Evolutionary conservation across 35 echinoderm and acorn worm species (phyloP).

Genomic region (Ophiothrix spiculata): DNA sequence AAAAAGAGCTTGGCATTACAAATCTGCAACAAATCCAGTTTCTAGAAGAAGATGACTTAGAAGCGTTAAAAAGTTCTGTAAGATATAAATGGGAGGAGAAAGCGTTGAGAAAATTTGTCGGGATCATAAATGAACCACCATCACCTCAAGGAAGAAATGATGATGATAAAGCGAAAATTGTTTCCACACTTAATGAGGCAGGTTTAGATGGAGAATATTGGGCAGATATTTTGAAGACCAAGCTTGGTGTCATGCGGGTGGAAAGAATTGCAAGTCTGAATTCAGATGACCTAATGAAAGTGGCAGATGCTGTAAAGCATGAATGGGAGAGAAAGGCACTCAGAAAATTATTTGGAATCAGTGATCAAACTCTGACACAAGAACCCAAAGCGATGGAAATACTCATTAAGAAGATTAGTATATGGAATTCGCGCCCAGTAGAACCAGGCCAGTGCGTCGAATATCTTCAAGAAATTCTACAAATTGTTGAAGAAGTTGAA

Average conservation of each 20-base stretch:
- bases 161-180: too few species aligned
- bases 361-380: background rate
- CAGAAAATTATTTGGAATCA: background rate
- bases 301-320: background rate
- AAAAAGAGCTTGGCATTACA: too few species aligned
- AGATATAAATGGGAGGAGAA: too few species aligned
- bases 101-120: too few species aligned
- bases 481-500: background rate
- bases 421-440: constrained; percentile 28
- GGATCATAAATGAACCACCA: too few species aligned
- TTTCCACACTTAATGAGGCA: background rate
- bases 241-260: too few species aligned
- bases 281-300: too few species aligned
- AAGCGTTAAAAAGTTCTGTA: too few species aligned
- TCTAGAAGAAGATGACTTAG: too few species aligned
- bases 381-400: background rate
- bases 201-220: background rate
- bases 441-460: constrained; percentile 8
- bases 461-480: constrained; percentile 13
- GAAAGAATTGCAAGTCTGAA: too few species aligned
- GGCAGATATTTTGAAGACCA: background rate
- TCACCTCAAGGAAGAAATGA: too few species aligned
- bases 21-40: too few species aligned
- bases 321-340: background rate
- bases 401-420: background rate